Percentiles rank a stretch among this genome's conserved stretches.
These are phyloP conservation scores for Tillus elongatus DNA, from an alignment of 2,888 invertebrate genomes.

Conservation along the genomic window DNA sequence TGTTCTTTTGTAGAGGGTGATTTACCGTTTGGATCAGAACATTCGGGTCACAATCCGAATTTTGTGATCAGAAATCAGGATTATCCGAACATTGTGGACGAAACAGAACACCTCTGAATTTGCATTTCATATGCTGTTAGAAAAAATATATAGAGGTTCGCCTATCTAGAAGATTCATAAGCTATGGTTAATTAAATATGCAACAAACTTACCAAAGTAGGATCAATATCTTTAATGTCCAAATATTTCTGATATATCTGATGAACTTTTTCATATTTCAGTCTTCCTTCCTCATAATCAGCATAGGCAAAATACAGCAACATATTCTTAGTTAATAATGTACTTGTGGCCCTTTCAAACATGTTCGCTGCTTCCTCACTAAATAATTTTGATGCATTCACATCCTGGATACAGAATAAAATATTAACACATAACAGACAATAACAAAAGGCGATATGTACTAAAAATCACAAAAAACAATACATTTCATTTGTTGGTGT, in stretches of 20 bases:
- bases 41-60: too few relatives aligned
- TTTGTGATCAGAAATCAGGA: too few relatives aligned
- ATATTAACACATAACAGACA: slow-evolving; percentile 6
- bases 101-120: too few relatives aligned
- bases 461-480: too few relatives aligned
- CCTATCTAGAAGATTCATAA: too few relatives aligned
- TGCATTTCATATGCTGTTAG: too few relatives aligned
- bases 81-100: too few relatives aligned
- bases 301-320: slow-evolving; percentile 96
- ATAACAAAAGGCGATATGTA: too few relatives aligned
- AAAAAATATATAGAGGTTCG: too few relatives aligned
- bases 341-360: slow-evolving; percentile 87
- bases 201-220: slow-evolving; percentile 66
- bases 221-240: slow-evolving; percentile 84
- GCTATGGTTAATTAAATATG: neutral
- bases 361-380: slow-evolving; percentile 92
- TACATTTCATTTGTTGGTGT: too few relatives aligned
- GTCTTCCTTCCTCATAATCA: slow-evolving; percentile 94
- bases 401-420: slow-evolving; percentile 54
- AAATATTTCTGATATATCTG: slow-evolving; percentile 89
- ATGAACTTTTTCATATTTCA: slow-evolving; percentile 94
- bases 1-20: too few relatives aligned
- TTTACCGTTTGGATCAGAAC: too few relatives aligned
- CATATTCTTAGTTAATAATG: slow-evolving; percentile 83
- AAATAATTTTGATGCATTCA: slow-evolving; percentile 84